Evolutionary conservation across 2,797 vertebrate species (phyloP), one percentile per base, ranked within the genome.

Genomic region (Tenualosa thibaudeaui): DNA sequence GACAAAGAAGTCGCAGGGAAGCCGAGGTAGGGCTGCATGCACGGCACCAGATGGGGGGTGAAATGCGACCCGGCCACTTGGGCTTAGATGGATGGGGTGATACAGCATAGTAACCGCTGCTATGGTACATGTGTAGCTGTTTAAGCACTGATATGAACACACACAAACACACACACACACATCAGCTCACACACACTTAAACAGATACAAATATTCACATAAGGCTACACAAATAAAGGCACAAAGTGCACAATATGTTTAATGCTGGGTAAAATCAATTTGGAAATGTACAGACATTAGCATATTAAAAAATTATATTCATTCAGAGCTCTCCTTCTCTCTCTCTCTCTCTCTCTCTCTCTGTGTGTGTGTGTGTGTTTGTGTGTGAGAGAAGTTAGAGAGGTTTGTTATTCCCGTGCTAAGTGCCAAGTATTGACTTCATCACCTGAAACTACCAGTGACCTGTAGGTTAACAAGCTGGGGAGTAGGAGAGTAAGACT

Each of bases 401-500:
- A 87, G 89, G 88, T 87, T 89, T 89, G 89, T 88, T 92, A 88
- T 93, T 94, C 91, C 87, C 88, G 84, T 89, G 84, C 86, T 90
- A 83, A 90, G 89, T 93, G 90, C 89, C 90, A 92, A 91, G 91
- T 89, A 90, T 92, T 91, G 90, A 89, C 90, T 91, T 90, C 90
- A 90, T 92, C 92, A 92, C 91, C 92, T 92, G 90, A 92, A 91
- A 91, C 92, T 91, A 92, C 91, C 90, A 50, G 26, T 93, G 91
- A 94, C 94, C 94, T 87, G 62, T 85, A 86, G 93, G 93, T 94
- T 94, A 94, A 94, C 91, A 93, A 94, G 92, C 91, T 88, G 90
- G 90, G 91, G 89, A 92, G 90, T 91, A 91, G 89, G 71, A 78
- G 71, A 78, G 37, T 40, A 88, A 89, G 86, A 91, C 90, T 89